Conservation (phyloP, 1,140 invertebrate species). For the Cecropterus lyciades region DNA sequence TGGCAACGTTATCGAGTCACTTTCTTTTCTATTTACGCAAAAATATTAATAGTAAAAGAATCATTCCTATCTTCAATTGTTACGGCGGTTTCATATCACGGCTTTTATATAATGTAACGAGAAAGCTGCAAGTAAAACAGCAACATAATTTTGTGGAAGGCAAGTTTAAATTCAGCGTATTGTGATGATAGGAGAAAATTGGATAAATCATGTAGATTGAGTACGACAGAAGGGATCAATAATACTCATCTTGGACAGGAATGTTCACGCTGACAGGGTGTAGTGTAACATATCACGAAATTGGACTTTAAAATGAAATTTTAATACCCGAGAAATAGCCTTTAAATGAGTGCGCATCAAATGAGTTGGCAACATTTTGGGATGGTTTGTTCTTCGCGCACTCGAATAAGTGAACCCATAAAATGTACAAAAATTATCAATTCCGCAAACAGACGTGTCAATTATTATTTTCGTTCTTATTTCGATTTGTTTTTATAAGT, state of each 20-base stretch:
- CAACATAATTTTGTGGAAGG: conserved; percentile 3
- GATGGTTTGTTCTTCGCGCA: conserved; percentile 6
- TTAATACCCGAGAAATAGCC: conserved; percentile 11
- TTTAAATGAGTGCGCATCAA: conserved; percentile 7
- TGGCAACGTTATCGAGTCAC: neutral
- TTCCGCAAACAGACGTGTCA: conserved; percentile 7
- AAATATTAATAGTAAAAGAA: no score
- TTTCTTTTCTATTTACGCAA: no score
- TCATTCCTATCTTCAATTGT: no score
- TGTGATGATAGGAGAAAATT: conserved; percentile 11
- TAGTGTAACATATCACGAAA: conserved; percentile 68
- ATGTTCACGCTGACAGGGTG: conserved; percentile 64
- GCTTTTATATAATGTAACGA: neutral
- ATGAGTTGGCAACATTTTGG: neutral
- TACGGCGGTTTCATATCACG: no score
- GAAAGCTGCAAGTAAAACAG: neutral
- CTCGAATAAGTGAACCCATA: neutral
- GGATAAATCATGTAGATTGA: conserved; percentile 10
- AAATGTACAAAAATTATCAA: neutral
- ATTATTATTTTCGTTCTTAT: conserved; percentile 10
- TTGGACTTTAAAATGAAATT: conserved; percentile 42
- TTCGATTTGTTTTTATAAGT: conserved; percentile 6
- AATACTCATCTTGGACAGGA: conserved; percentile 57
- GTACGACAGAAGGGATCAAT: conserved; percentile 57
- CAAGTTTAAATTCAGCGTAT: conserved; percentile 17